phyloP scores from a whole-genome alignment of 1,140 invertebrate genomes.

The Bicyclus anynana region DNA sequence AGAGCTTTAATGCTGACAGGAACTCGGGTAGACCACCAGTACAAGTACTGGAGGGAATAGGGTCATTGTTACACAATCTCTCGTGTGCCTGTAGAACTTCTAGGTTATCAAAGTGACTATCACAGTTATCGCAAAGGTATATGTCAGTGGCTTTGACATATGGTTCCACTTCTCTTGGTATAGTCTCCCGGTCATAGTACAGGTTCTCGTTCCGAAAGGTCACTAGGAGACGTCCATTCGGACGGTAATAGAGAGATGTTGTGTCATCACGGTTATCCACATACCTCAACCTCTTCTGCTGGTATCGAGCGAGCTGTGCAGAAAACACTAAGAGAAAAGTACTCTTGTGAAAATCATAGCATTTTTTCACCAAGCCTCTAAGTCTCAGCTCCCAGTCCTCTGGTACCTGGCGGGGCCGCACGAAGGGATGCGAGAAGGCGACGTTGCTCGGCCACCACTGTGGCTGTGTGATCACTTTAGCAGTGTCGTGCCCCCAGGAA shows the following conservation, averaged over 20 bases:
- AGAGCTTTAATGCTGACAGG: constrained; percentile 55
- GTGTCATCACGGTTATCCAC: constrained; percentile 86
- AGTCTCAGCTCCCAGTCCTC: constrained; percentile 80
- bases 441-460: constrained; percentile 85
- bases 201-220: constrained; percentile 87
- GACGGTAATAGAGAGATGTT: constrained; percentile 83
- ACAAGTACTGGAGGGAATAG: constrained; percentile 34
- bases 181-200: constrained; percentile 76
- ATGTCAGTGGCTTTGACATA: constrained; percentile 78
- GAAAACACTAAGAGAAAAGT: constrained; percentile 84
- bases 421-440: constrained; percentile 80
- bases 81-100: constrained; percentile 63
- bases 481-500: constrained; percentile 81
- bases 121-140: constrained; percentile 86
- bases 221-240: constrained; percentile 81
- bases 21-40: constrained; percentile 55
- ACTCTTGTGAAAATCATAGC: constrained; percentile 85
- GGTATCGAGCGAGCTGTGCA: constrained; percentile 81
- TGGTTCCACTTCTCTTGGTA: constrained; percentile 28
- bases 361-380: constrained; percentile 82
- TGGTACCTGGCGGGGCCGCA: constrained; percentile 70
- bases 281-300: constrained; percentile 80
- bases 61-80: constrained; percentile 65
- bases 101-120: constrained; percentile 76
- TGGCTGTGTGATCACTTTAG: constrained; percentile 78